Percentiles rank a stretch among this genome's conserved stretches.
These are phyloP conservation scores for Talpa occidentalis DNA, from an alignment of 2,113 vertebrate species.

Conservation along the genomic window DNA sequence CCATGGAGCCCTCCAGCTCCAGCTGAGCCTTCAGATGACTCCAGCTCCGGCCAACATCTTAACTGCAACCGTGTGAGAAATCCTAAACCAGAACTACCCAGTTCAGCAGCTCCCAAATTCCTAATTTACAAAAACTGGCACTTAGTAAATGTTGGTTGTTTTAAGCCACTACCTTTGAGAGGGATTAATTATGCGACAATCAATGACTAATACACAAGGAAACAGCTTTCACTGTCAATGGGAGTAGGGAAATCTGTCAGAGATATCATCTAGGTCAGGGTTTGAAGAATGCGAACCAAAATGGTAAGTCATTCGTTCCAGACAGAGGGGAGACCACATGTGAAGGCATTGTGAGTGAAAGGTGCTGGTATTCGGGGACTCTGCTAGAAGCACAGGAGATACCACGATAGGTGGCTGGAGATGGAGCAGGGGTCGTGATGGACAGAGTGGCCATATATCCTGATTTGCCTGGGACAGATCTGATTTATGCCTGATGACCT, in stretches of 20 bases:
- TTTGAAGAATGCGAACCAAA: neutral
- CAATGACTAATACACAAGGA: neutral
- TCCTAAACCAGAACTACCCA: neutral
- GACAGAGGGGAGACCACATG: neutral
- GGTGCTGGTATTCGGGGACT: neutral
- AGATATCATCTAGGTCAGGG: neutral
- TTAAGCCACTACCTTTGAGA: neutral
- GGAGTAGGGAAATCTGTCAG: neutral
- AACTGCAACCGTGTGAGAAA: neutral
- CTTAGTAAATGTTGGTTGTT: neutral
- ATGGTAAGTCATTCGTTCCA: neutral
- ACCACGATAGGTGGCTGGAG: neutral
- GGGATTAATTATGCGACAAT: neutral
- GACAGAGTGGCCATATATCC: neutral
- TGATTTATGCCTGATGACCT: neutral
- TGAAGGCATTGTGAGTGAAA: neutral
- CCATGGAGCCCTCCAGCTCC: neutral
- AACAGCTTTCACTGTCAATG: neutral
- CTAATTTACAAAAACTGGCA: neutral
- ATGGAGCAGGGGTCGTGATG: neutral
- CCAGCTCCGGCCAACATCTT: neutral
- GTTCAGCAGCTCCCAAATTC: neutral
- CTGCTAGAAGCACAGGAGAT: neutral
- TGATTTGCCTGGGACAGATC: neutral
- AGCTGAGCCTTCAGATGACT: neutral